These are phyloP conservation scores for Acanthosepion lycidas DNA, from an alignment of 2,888 invertebrate species.

Conservation along the genomic window DNA sequence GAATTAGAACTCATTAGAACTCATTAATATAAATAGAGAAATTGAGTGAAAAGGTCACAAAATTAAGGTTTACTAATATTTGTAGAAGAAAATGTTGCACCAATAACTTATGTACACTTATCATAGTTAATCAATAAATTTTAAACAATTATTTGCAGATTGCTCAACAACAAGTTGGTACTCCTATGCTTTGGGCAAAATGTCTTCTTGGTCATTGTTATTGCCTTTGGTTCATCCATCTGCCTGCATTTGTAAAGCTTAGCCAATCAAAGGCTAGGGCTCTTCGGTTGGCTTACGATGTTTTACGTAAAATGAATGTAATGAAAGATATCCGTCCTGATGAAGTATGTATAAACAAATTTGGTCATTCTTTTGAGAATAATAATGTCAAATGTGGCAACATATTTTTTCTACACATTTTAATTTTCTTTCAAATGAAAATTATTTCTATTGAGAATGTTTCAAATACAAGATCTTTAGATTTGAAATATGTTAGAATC, in stretches of 20 bases:
- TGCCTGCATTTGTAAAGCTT: conserved; percentile 87
- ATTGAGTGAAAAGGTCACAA: too few species aligned
- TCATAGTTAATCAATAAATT: neutral
- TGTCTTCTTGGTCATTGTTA: conserved; percentile 76
- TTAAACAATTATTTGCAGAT: conserved; percentile 60
- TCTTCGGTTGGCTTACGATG: conserved; percentile 87
- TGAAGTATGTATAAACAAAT: conserved; percentile 81
- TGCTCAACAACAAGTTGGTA: conserved; percentile 80
- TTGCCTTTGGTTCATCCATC: conserved; percentile 94
- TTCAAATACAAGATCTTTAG: too few species aligned
- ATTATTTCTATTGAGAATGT: too few species aligned
- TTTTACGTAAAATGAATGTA: conserved; percentile 90
- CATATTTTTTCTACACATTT: too few species aligned
- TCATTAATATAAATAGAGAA: too few species aligned
- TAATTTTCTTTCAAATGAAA: too few species aligned
- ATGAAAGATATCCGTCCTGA: conserved; percentile 88
- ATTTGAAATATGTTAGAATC: too few species aligned
- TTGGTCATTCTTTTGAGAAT: neutral
- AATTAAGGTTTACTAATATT: neutral
- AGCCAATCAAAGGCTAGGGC: conserved; percentile 84
- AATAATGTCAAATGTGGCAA: too few species aligned
- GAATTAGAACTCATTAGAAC: too few species aligned
- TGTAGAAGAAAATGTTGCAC: neutral
- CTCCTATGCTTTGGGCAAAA: conserved; percentile 93
- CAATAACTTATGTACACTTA: too few species aligned